A percentile compares a stretch with the other conserved stretches of the same genome.
Conservation (phyloP, 2,797 vertebrate genomes). For the Pelochelys cantorii region DNA sequence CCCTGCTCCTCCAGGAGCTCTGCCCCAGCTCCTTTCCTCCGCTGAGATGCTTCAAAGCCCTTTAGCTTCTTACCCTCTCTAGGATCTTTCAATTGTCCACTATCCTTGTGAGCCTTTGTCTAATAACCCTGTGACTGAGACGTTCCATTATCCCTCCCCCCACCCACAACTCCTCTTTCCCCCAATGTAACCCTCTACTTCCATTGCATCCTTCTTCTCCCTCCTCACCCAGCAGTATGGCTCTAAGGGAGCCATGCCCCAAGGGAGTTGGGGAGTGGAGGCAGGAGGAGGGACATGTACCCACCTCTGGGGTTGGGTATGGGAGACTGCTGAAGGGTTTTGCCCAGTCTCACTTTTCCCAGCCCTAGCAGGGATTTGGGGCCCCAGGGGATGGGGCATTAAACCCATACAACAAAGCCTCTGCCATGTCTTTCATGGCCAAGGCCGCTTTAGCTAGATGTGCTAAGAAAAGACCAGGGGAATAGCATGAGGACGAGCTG, state of each 20-base stretch:
- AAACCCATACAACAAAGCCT: background rate
- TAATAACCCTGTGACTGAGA: background rate
- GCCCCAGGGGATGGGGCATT: accelerated
- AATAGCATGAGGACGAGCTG: accelerated
- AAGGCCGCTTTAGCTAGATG: background rate
- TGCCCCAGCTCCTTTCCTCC: background rate
- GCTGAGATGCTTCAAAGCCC: background rate
- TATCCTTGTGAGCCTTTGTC: background rate
- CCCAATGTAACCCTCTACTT: background rate
- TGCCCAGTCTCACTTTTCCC: background rate
- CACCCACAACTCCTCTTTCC: background rate
- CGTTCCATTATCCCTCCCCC: background rate
- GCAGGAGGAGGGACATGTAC: background rate
- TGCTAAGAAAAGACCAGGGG: constrained; percentile 12
- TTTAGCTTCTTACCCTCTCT: background rate
- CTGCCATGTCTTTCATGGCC: constrained; percentile 9
- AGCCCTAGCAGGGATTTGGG: background rate
- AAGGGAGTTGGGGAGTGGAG: background rate
- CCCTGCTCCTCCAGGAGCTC: background rate
- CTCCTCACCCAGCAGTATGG: background rate
- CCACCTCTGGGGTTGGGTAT: background rate
- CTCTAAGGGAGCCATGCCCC: accelerated
- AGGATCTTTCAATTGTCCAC: background rate
- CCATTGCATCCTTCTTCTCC: background rate
- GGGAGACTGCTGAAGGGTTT: background rate